These are phyloP conservation scores for Procambarus clarkii DNA, from an alignment of 1,140 invertebrate species.

Conservation along the genomic window DNA sequence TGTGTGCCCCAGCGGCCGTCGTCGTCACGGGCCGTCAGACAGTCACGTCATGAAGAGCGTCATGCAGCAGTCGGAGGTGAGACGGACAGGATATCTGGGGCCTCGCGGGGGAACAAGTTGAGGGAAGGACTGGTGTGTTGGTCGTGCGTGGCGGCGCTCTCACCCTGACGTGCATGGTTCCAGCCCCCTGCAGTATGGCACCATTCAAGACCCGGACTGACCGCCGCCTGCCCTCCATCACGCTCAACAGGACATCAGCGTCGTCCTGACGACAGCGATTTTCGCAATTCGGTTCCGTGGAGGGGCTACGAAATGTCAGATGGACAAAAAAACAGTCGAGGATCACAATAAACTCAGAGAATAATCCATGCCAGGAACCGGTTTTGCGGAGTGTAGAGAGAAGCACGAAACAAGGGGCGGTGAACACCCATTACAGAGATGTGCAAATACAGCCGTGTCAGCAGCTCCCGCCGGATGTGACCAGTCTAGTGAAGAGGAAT, in stretches of 20 bases:
- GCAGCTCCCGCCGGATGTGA: neutral
- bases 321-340: conserved; percentile 1
- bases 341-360: conserved; percentile 14
- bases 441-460: neutral
- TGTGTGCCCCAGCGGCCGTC: conserved; percentile 16
- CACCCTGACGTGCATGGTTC: conserved; percentile 48
- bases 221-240: neutral
- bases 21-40: conserved; percentile 8
- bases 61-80: neutral
- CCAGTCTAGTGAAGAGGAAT: neutral
- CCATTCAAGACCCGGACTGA: neutral
- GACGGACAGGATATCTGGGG: neutral
- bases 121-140: conserved; percentile 41
- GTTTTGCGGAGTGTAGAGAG: conserved; percentile 55
- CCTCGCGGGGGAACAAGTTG: neutral
- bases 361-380: conserved; percentile 27
- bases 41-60: neutral
- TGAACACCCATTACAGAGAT: neutral
- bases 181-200: conserved; percentile 7
- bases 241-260: conserved; percentile 26
- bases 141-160: conserved; percentile 49
- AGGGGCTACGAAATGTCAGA: neutral
- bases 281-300: neutral
- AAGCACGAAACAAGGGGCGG: conserved; percentile 45
- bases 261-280: neutral